These are phyloP conservation scores for Trichogramma pretiosum DNA, from an alignment of 1,140 invertebrate species.

Conservation along the genomic window DNA sequence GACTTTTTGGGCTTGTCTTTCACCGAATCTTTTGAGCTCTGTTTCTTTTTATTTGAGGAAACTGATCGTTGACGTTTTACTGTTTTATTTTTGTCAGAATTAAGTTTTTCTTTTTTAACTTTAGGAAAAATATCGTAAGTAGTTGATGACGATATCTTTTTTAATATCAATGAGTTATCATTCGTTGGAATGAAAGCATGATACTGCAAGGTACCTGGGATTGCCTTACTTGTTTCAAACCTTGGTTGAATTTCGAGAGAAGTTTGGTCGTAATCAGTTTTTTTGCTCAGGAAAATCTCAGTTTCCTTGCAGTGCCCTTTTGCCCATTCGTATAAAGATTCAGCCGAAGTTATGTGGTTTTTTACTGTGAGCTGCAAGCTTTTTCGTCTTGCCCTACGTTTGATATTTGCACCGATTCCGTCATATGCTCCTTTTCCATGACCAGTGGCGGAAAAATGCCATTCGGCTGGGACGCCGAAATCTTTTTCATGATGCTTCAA, in stretches of 20 bases:
- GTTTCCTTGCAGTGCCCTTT: conserved; percentile 15
- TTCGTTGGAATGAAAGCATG: not conserved
- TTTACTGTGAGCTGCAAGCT: too few relatives aligned
- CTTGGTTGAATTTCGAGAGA: not conserved
- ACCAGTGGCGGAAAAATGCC: conserved; percentile 27
- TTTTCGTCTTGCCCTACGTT: conserved; percentile 1
- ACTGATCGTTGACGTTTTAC: too few relatives aligned
- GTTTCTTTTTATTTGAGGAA: too few relatives aligned
- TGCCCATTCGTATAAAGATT: conserved; percentile 9
- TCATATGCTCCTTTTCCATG: conserved; percentile 26
- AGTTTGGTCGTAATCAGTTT: not conserved
- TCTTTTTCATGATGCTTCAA: too few relatives aligned
- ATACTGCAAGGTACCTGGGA: not conserved
- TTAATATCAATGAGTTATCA: not conserved
- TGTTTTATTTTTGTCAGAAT: too few relatives aligned
- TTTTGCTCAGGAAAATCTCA: too few relatives aligned
- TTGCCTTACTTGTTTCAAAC: not conserved
- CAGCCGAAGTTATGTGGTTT: too few relatives aligned
- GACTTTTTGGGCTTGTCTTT: too few relatives aligned
- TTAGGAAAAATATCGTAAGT: not conserved
- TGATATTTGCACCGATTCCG: conserved; percentile 10
- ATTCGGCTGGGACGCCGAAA: too few relatives aligned
- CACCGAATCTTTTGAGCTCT: too few relatives aligned
- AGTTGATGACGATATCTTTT: not conserved
- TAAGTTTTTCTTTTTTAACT: not conserved